Conservation (phyloP, 1,140 invertebrate species). For the Trialeurodes vaporariorum region DNA sequence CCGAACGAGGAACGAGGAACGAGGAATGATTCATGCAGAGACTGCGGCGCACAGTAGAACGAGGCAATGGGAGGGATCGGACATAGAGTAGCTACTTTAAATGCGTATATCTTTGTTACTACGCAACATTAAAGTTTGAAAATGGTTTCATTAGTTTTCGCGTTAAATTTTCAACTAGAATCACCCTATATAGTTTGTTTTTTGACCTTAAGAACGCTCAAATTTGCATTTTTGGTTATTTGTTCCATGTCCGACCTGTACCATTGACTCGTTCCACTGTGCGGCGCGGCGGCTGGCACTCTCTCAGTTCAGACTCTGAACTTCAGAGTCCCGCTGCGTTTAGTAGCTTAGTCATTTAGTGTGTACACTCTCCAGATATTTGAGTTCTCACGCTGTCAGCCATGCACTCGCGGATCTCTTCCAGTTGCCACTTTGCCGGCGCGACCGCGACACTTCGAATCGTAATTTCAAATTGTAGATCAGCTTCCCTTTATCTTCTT, state of each 20-base stretch:
- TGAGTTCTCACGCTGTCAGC: no score
- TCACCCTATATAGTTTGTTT: not conserved
- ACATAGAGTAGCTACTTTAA: not conserved
- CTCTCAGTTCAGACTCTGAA: no score
- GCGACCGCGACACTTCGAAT: no score
- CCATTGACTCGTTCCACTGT: not conserved
- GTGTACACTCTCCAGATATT: no score
- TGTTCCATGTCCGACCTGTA: not conserved
- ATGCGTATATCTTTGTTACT: not conserved
- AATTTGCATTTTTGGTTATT: not conserved
- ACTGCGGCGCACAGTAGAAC: not conserved
- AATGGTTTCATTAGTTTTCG: not conserved
- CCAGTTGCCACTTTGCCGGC: no score
- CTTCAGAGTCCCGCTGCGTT: no score
- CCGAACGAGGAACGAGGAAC: no score
- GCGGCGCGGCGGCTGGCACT: not conserved
- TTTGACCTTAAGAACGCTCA: not conserved
- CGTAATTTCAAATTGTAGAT: no score
- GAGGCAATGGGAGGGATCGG: not conserved
- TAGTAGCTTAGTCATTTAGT: no score
- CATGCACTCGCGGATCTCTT: no score
- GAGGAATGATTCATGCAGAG: no score
- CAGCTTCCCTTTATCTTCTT: no score
- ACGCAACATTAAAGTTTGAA: not conserved
- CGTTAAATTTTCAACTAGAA: not conserved